Evolutionary conservation across 2,797 vertebrate genomes (phyloP).

Genomic region (Falco peregrinus): DNA sequence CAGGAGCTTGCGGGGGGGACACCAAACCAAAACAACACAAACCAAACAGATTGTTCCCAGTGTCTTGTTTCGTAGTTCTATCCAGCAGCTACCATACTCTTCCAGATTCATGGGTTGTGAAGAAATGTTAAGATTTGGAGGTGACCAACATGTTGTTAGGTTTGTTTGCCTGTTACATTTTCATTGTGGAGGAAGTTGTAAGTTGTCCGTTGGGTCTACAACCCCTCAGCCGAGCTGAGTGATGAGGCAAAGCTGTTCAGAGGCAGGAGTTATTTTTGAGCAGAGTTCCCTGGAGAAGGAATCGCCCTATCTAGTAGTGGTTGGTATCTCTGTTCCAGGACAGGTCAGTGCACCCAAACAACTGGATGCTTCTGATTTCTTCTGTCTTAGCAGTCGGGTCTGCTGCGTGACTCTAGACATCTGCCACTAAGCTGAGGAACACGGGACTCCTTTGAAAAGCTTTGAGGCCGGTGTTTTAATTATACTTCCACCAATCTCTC

Average conservation of each 20-base stretch:
- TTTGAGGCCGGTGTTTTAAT: background rate
- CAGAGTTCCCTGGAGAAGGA: background rate
- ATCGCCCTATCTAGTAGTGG: rapidly evolving
- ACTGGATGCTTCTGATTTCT: background rate
- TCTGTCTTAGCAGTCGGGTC: too few relatives aligned
- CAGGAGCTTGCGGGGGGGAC: background rate
- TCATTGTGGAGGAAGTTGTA: background rate
- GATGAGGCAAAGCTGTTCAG: background rate
- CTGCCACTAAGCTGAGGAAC: background rate
- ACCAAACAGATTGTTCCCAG: background rate
- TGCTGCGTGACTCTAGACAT: background rate
- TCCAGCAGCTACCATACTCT: background rate
- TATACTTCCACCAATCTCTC: background rate
- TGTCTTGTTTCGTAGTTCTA: background rate
- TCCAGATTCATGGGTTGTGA: too few relatives aligned
- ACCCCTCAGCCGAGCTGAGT: background rate
- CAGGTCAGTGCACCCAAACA: too few relatives aligned
- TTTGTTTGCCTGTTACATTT: background rate
- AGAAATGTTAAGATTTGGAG: background rate
- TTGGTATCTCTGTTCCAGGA: background rate
- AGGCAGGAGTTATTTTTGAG: background rate
- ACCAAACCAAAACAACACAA: background rate
- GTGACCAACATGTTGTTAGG: rapidly evolving
- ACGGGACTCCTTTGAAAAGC: background rate
- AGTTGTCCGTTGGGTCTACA: too few relatives aligned